Evolutionary conservation across 2,888 invertebrate genomes (phyloP).

Genomic region (Lasioglossum calceatum): DNA sequence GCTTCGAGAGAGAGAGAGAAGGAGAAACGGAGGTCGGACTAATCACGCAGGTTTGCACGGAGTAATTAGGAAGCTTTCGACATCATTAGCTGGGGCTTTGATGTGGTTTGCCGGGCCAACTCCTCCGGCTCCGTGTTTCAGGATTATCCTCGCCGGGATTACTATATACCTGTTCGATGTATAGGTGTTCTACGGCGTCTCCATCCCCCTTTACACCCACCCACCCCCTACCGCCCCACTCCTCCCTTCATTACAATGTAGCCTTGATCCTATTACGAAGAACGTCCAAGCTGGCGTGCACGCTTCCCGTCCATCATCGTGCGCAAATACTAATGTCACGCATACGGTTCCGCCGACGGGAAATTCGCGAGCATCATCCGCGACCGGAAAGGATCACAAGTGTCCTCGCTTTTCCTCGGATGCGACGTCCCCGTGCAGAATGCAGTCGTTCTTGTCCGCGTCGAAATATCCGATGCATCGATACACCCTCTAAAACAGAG

Average conservation of each 20-base stretch:
- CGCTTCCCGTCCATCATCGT: constrained; percentile 51
- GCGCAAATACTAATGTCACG: constrained; percentile 59
- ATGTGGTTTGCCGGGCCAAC: constrained; percentile 74
- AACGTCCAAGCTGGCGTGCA: constrained; percentile 57
- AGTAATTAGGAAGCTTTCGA: constrained; percentile 80
- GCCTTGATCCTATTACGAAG: constrained; percentile 74
- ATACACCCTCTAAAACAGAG: too few species aligned
- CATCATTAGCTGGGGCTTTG: constrained; percentile 79
- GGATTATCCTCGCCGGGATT: constrained; percentile 72
- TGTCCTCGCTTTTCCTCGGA: background rate
- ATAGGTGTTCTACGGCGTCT: constrained; percentile 40
- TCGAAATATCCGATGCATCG: too few species aligned
- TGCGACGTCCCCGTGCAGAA: background rate
- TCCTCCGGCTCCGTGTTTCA: constrained; percentile 68
- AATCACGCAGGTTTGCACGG: constrained; percentile 75
- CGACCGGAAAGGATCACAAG: background rate
- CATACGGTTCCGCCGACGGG: constrained; percentile 7
- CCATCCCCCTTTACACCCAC: constrained; percentile 10
- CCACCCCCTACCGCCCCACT: background rate
- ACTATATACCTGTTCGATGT: constrained; percentile 68
- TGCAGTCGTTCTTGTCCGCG: too few species aligned
- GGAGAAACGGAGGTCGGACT: constrained; percentile 58
- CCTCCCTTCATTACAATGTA: constrained; percentile 73
- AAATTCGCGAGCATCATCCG: background rate
- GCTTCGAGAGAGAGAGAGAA: background rate